These are phyloP conservation scores for Syrrhaptes paradoxus DNA, from an alignment of 2,113 vertebrate genomes.

Conservation along the genomic window DNA sequence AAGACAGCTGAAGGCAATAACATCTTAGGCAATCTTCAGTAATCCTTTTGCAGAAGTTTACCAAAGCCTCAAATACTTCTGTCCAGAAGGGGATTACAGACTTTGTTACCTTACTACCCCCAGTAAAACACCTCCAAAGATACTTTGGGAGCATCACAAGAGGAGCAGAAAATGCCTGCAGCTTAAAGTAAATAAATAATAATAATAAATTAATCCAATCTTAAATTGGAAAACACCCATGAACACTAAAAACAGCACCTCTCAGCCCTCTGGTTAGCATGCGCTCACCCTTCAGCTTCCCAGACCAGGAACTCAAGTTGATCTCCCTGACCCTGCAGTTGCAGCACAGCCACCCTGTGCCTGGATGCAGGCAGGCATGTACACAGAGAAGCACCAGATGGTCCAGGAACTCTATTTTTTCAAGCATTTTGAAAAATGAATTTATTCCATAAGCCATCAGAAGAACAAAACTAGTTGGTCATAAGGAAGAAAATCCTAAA, in stretches of 20 bases:
- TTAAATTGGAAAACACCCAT: background rate
- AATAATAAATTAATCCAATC: fast-evolving
- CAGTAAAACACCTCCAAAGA: background rate
- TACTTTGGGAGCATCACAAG: background rate
- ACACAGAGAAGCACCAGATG: background rate
- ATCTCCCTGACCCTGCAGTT: background rate
- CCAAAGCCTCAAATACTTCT: background rate
- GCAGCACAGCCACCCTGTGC: background rate
- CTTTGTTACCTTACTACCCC: background rate
- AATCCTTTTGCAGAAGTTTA: background rate
- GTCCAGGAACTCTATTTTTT: conserved; percentile 1
- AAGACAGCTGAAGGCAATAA: background rate
- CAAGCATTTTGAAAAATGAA: background rate
- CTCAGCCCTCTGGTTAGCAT: background rate
- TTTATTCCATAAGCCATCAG: background rate
- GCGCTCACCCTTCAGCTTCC: background rate
- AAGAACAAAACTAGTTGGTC: background rate
- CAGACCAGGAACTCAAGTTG: background rate
- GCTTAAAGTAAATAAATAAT: background rate
- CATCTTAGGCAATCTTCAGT: background rate
- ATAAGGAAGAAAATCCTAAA: background rate
- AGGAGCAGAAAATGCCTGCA: background rate
- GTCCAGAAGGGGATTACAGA: background rate
- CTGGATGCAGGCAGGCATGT: background rate
- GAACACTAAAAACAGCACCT: background rate